Conservation (phyloP, 2,113 vertebrate genomes). For the Ciconia stormi region DNA sequence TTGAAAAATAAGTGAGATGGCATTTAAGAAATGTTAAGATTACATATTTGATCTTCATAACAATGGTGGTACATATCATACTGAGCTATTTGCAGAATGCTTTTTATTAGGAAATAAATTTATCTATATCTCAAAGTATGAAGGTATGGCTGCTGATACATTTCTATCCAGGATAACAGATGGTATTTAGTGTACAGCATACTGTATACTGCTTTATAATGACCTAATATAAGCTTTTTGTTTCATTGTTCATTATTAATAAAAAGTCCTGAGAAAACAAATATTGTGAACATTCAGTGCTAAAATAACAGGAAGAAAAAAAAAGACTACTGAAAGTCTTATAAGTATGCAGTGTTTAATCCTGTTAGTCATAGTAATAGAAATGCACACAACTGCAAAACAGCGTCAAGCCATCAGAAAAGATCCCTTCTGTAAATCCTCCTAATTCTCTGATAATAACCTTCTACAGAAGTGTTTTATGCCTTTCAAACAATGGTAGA, state of each 20-base stretch:
- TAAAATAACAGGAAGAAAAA: neutral
- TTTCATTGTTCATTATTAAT: neutral
- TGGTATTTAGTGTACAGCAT: neutral
- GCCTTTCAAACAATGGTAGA: neutral
- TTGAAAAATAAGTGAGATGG: neutral
- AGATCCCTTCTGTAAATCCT: neutral
- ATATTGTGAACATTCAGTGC: neutral
- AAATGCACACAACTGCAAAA: neutral
- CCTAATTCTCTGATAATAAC: neutral
- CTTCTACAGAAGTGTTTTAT: neutral
- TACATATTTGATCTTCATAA: neutral
- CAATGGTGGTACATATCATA: neutral
- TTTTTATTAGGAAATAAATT: neutral
- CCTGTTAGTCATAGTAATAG: neutral
- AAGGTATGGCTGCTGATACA: neutral
- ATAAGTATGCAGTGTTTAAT: neutral
- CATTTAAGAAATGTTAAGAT: neutral
- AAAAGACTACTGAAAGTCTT: neutral
- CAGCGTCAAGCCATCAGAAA: neutral
- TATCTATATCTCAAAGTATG: neutral
- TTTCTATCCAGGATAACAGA: neutral
- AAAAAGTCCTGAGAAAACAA: neutral
- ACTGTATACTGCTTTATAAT: neutral
- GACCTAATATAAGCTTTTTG: neutral
- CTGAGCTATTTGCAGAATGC: neutral